Evolutionary conservation across 2,113 vertebrate species (phyloP).

Genomic region (Chaetodon auriga): DNA sequence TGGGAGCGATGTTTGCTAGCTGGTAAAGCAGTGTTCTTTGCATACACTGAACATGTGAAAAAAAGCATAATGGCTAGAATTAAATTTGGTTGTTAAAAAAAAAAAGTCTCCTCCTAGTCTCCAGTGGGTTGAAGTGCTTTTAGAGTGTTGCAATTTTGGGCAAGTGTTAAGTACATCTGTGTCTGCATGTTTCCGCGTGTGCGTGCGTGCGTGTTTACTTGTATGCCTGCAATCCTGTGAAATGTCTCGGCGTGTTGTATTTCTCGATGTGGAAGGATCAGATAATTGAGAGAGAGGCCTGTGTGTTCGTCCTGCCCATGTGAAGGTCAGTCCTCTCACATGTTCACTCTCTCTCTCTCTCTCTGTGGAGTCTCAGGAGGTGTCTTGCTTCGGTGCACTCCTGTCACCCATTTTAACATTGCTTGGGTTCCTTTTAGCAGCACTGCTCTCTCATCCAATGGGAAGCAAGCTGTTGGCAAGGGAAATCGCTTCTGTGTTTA

Average conservation of each 20-base stretch:
- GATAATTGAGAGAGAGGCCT: conserved; percentile 48
- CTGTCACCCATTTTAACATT: conserved; percentile 67
- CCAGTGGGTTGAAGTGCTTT: conserved; percentile 11
- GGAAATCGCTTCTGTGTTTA: conserved; percentile 78
- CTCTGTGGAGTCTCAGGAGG: conserved; percentile 50
- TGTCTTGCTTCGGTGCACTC: conserved; percentile 62
- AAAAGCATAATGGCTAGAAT: not conserved
- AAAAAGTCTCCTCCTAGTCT: not conserved
- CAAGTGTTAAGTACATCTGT: conserved; percentile 30
- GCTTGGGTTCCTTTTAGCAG: conserved; percentile 68
- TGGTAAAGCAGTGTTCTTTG: not conserved
- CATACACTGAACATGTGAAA: not conserved
- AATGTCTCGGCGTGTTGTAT: conserved; percentile 31
- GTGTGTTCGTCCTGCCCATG: conserved; percentile 41
- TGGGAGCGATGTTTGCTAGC: not conserved
- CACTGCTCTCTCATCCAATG: conserved; percentile 61
- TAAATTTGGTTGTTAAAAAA: conserved; percentile 15
- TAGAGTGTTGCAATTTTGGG: conserved; percentile 33
- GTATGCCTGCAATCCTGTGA: conserved; percentile 14
- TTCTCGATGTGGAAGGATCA: conserved; percentile 54
- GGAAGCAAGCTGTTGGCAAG: conserved; percentile 65
- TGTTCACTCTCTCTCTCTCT: conserved; percentile 24
- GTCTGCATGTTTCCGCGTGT: conserved; percentile 30
- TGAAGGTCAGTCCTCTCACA: conserved; percentile 72
- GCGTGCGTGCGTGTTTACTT: conserved; percentile 29